phyloP scores from a whole-genome alignment of 2,888 invertebrate species.

The Coecobrya sp. region DNA sequence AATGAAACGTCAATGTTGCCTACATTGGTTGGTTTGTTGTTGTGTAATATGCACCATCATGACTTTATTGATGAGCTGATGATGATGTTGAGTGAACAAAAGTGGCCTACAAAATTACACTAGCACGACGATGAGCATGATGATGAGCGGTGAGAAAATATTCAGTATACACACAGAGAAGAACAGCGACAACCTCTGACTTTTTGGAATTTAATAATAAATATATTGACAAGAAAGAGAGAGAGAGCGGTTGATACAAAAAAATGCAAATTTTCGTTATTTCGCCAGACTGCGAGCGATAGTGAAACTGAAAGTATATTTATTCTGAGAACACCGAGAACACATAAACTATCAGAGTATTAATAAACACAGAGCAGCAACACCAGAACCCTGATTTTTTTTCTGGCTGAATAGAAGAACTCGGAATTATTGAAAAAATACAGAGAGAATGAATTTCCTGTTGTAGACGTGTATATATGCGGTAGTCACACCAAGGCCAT shows the following conservation, averaged over 20 bases:
- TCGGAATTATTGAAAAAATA: not conserved
- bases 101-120: not conserved
- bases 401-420: too few species aligned
- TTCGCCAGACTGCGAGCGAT: not conserved
- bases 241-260: conserved; percentile 12
- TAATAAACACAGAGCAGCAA: not conserved
- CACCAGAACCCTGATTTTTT: too few species aligned
- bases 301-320: conserved; percentile 4
- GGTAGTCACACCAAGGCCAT: too few species aligned
- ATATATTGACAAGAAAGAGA: too few species aligned
- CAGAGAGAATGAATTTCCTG: too few species aligned
- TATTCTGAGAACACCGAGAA: conserved; percentile 72
- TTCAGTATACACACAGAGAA: not conserved
- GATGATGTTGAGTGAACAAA: not conserved
- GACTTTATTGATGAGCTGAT: conserved; percentile 36
- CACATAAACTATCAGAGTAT: conserved; percentile 74
- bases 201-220: not conserved
- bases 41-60: conserved; percentile 34
- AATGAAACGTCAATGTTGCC: conserved; percentile 72
- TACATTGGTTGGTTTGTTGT: not conserved
- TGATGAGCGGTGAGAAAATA: not conserved
- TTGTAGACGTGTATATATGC: too few species aligned
- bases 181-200: not conserved
- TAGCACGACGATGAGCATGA: not conserved
- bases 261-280: not conserved